Evolutionary conservation across 2,888 invertebrate species (phyloP), one percentile per base, ranked within the genome.

Genomic region (Unio pictorum): DNA sequence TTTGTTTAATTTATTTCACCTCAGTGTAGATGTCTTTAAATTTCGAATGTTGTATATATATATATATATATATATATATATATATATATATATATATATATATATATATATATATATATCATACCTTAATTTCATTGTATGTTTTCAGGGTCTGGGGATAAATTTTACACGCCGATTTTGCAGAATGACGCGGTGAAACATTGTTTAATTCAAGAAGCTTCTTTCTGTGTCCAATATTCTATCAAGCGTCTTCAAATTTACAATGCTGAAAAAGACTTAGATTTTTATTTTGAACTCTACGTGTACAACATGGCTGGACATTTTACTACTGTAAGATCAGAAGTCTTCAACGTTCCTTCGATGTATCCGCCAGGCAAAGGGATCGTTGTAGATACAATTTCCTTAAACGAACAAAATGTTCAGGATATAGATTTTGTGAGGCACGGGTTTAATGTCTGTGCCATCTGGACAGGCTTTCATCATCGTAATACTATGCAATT

Each of bases 361-460:
- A 67, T 55, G 34, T 74, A 71, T 64, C 78, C 80, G 3, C 80
- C 80, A 7, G 77, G 75, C n/a, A 65, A 75, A n/a, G 77, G 74
- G 2, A 23, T 68, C 1, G 71, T 80, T 26, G 28, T 61, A 26
- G 78, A 80, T 58, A 59, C 69, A 1, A 3, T 45, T 67, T 61
- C n/a, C 54, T 18, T 20, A 5, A 5, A 55, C 23, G 18, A 28
- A 26, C 56, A 55, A 18, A 18, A 17, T 26, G 30, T 23, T 26
- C 58, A 15, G 59, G 71, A 72, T 59, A 28, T 68, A 18, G 72
- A 72, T 61, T 66, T 72, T 20, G 54, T 61, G 18, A n/a, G 30
- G 17, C 18, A 34, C 15, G 23, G 28, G 20, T n/a, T 55, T 15
- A 20, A 55, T 55, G 18, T 68, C 7, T 74, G 69, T 61, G 64